Evolutionary conservation across 2,888 invertebrate genomes (phyloP), one percentile per base, ranked within the genome.

Genomic region (Dysmachus trigonus): DNA sequence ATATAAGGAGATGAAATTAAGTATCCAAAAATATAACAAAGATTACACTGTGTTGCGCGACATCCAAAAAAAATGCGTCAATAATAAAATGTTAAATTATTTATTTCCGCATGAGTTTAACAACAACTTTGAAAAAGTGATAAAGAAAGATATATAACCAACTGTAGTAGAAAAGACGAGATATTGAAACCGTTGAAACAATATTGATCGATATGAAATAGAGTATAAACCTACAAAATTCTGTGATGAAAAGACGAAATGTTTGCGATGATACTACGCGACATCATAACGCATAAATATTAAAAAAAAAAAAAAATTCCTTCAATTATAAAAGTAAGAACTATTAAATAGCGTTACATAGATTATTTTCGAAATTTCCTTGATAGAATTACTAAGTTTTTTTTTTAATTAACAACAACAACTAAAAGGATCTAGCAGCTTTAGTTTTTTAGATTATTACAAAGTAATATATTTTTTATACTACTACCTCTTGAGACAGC

Each of bases 401-500:
- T 81, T 27, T 77, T 41, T 76, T 73, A 53, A 81, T 81, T 81
- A 33, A 35, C 47, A 33, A 62, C n/a, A 53, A 22, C 30, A n/a
- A 33, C 31, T 41, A 47, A 53, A 47, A 81, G 33, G 22, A 33
- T 30, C 33, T 81, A 81, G 81, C n/a, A 81, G 53, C 33, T 83
- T 83, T 83, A 18, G 33, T 71, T 83, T 83, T 71, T 83, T 83
- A 83, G 22, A 71, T 72, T 83, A 83, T 83, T 72, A 85, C n/a
- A 76, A 85, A 85, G 41, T 72, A 83, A 85, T 76, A 74, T 85
- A 85, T 85, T 85, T 85, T 85, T 85, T 85, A 85, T 85, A 85
- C 76, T 85, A 74, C 85, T 76, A 85, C 74, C 85, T 85, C 85
- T 76, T 35, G 53, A 85, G 74, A 85, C 31, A 85, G 74, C 51